These are phyloP conservation scores for Umimayanthus chanpuru DNA, from an alignment of 92 coral and sea anemone genomes.

Conservation along the genomic window DNA sequence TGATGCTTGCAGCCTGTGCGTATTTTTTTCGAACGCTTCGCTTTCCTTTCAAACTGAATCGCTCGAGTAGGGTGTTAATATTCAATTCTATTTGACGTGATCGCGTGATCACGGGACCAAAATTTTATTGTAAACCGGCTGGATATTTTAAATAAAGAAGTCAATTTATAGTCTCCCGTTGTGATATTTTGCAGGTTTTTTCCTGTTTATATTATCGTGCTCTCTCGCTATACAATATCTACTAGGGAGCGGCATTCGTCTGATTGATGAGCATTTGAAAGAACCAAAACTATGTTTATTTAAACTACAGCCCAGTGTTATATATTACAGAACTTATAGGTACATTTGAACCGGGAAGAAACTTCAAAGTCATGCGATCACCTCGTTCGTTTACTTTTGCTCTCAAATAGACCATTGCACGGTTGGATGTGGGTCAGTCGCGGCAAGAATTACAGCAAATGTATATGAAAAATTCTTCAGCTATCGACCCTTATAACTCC, in stretches of 20 bases:
- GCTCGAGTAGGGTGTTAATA: neutral
- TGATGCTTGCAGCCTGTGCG: neutral
- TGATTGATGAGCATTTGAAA: neutral
- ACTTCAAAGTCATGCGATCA: too few species aligned
- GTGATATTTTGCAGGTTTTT: neutral
- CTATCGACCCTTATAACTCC: too few species aligned
- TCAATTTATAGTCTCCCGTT: conserved; percentile 1
- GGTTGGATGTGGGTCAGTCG: too few species aligned
- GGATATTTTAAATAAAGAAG: neutral
- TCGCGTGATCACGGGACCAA: conserved; percentile 8
- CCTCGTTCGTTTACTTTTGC: too few species aligned
- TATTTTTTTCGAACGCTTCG: neutral
- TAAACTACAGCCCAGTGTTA: neutral
- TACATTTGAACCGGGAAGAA: too few species aligned
- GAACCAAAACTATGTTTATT: too few species aligned
- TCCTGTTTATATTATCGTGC: neutral
- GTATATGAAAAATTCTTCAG: too few species aligned
- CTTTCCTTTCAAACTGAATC: neutral
- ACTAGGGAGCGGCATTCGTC: neutral
- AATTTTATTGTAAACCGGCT: neutral
- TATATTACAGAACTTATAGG: too few species aligned
- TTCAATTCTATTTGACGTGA: neutral
- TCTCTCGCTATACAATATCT: neutral
- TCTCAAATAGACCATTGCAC: too few species aligned
- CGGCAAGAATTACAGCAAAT: too few species aligned